Evolutionary conservation across 2,888 invertebrate species (phyloP), one percentile per base, ranked within the genome.

Genomic region (Podotricha telesiphe): DNA sequence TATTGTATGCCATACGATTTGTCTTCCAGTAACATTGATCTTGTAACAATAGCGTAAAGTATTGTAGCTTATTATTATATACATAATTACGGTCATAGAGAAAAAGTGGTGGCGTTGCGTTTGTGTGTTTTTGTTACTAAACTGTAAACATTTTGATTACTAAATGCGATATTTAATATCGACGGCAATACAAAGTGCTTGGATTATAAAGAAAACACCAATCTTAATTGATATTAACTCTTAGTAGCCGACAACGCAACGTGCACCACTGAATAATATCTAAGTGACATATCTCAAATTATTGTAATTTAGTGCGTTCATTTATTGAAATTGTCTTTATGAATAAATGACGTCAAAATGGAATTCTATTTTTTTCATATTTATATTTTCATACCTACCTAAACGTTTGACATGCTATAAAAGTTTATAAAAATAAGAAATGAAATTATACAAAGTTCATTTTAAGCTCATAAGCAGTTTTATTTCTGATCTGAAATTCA

Each of bases 1-100:
- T 91, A 92, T 91, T 88, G 84, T 92, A 92, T 88, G 93, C 93
- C 93, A 93, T 93, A 93, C 93, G 88, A 93, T 90, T 93, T 93
- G 93, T 93, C 93, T 93, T 93, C 93, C 93, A 93, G 87, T 91
- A 92, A 92, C 84, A 89, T 89, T 91, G 89, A 89, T 90, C 91
- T 89, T 89, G 89, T 87, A 86, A 88, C 90, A 90, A 91, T 92
- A 93, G 91, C 81, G 83, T 89, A 88, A 89, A 86, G 84, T 90
- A 91, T 89, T 89, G 87, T 91, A 93, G 91, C 92, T 93, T 91
- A 91, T 88, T 91, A 91, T 88, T 88, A 86, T 87, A 82, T 88
- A 89, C 86, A 86, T 88, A 82, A 87, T 84, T 84, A 86, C 78
- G 79, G 78, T 81, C 80, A 82, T 82, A 63, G 37, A 64, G 42